Conservation (phyloP, 2,888 invertebrate genomes). For the Pachliopta kotzebuea region DNA sequence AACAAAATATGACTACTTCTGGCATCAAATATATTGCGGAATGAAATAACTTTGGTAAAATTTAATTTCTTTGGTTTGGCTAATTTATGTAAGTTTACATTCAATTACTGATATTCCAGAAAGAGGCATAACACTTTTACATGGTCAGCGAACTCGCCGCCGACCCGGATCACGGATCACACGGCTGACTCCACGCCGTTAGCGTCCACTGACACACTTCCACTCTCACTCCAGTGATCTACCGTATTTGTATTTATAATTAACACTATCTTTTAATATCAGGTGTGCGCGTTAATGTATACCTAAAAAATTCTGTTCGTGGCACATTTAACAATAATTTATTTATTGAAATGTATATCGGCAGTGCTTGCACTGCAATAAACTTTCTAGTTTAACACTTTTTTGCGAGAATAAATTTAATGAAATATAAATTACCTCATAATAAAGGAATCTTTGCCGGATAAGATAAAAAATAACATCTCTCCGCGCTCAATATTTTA, state of each 20-base stretch:
- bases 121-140: constrained; percentile 33
- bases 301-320: background rate
- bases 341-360: background rate
- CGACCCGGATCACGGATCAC: constrained; percentile 72
- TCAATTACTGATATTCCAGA: background rate
- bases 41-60: background rate
- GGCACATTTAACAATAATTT: background rate
- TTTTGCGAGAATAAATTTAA: background rate
- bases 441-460: too few relatives aligned
- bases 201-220: constrained; percentile 56
- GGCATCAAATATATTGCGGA: background rate
- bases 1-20: background rate
- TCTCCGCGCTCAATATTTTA: too few relatives aligned
- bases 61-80: background rate
- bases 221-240: constrained; percentile 40
- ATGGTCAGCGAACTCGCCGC: constrained; percentile 42
- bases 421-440: background rate
- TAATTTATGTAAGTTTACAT: background rate
- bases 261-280: constrained; percentile 27
- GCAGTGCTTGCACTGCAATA: background rate
- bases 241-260: constrained; percentile 33
- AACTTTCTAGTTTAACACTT: background rate
- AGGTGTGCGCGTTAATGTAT: constrained; percentile 5
- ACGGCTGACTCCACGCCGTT: constrained; percentile 47
- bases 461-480: too few relatives aligned